Conservation (phyloP, 2,113 vertebrate genomes). For the Bettongia penicillata region DNA sequence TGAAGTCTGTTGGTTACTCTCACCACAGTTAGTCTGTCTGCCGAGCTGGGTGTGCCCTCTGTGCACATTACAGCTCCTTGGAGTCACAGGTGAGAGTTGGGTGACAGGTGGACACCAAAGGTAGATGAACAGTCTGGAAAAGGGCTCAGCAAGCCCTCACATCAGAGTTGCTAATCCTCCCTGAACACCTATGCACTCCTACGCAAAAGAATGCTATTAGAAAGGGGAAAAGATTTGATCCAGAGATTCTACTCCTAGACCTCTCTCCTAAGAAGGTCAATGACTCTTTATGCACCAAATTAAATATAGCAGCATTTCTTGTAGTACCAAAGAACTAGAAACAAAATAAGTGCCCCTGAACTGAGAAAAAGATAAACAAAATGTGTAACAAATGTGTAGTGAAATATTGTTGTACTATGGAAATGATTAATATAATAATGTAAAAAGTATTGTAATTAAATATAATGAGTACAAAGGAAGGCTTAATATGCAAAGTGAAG, state of each 20-base stretch:
- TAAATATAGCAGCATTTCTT: neutral
- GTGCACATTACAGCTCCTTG: no score
- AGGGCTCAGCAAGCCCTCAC: no score
- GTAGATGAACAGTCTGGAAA: no score
- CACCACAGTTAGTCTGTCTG: no score
- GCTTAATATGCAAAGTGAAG: neutral
- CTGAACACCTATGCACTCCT: no score
- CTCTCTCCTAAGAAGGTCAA: neutral
- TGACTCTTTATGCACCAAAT: neutral
- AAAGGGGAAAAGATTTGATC: neutral
- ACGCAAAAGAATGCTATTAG: neutral
- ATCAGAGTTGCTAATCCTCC: no score
- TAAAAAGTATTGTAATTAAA: neutral
- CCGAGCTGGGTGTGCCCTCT: no score
- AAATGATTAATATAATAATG: neutral
- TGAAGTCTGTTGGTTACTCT: no score
- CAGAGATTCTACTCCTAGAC: neutral
- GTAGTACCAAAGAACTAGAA: neutral
- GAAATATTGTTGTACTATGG: neutral
- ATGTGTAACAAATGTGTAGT: neutral
- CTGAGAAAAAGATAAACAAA: neutral
- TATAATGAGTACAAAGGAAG: neutral
- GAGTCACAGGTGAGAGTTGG: no score
- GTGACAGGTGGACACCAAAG: no score
- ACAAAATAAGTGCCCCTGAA: neutral